Base-by-base conservation (phyloP, 2,888 invertebrate genomes). In the Drosophila lutescens region DNA sequence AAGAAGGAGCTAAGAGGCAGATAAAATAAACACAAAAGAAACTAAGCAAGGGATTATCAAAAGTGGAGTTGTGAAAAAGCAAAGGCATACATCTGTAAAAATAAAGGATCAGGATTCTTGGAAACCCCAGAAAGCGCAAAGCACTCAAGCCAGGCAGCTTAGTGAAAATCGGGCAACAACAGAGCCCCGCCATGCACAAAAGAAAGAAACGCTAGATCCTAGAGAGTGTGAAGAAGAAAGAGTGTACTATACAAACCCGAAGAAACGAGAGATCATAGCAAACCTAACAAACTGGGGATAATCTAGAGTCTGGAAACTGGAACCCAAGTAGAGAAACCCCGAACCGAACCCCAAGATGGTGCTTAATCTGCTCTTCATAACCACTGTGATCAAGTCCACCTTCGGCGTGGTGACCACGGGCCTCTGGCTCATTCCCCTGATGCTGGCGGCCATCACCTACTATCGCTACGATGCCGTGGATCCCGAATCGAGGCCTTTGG, bases 391-490 rank as follows among this genome's bases (percentile, higher is more conserved):
- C 76, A 96, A 96, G 88, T 92, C 92, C 40, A 96, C 96, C 0
- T 94, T 96, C 71, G 95, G 96, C 43, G 94, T 96, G 65, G 93
- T 95, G 4, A 94, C 95, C n/a, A 95, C 96, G 4, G 95, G 97
- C 13, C 93, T 97, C 5, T 97, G 97, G 97, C 92, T 97, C 59
- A 95, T 97, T 68, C 97, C 97, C 0, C 91, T 97, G 44, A 92
- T 98, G 71, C 93, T 97, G 77, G 97, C 97, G 17, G 96, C 97
- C 26, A 93, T 97, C 13, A 95, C 96, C 0, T 96, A 95, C 88
- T 95, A 96, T 89, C 95, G 95, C 78, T 97, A 97, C 91, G 96
- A 96, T 90, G 94, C 94, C 34, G 93, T 95, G 26, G 97, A 97
- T 89, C 97, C 97, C 0, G 97, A 97, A 91, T 95, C 96, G 3